Evolutionary conservation across 1,140 invertebrate species (phyloP), one percentile per base, ranked within the genome.

Genomic region (Zaprionus ornatus): DNA sequence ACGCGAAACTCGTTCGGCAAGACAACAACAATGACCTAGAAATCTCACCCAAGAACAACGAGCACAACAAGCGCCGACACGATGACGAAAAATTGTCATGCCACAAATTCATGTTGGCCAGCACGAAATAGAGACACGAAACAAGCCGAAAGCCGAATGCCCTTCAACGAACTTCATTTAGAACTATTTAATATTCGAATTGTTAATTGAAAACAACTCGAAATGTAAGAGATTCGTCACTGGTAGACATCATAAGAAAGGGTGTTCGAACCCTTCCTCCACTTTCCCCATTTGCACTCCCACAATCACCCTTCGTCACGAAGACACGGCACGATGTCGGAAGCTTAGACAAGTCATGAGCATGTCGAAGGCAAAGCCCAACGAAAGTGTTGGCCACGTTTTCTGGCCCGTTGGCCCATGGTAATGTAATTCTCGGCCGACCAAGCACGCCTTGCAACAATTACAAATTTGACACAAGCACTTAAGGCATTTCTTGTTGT

Each of bases 391-490:
- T 32, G 80, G 42, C 73, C 72, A 80, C 73, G 74, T 88, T 86
- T 86, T 69, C 54, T 45, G 50, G 59, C 42, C 72, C 27, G 60
- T 10, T 65, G 17, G 66, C 66, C 73, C 64, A 77, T 42, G 67
- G 68, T 63, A 73, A 54, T 50, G 65, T 32, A 45, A 73, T 77
- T 65, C 66, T 77, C 54, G 76, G 52, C 72, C 27, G 60, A 6
- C 54, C 25, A 50, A 10, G 42, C 35, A 55, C 67, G 56, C 72
- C 35, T 66, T 80, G 70, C 65, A 77, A 80, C 80, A 80, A 87
- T 88, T 87, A 80, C 80, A 84, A 88, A 84, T 87, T 88, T 88
- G 84, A 87, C 80, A 80, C 77, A 80, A 80, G 67, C 77, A 87
- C 84, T 84, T 67, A 74, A 78, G 56, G 69, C 61, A 54, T 56